These are phyloP conservation scores for Labeo rohita DNA, from an alignment of 2,113 vertebrate genomes.

Conservation along the genomic window DNA sequence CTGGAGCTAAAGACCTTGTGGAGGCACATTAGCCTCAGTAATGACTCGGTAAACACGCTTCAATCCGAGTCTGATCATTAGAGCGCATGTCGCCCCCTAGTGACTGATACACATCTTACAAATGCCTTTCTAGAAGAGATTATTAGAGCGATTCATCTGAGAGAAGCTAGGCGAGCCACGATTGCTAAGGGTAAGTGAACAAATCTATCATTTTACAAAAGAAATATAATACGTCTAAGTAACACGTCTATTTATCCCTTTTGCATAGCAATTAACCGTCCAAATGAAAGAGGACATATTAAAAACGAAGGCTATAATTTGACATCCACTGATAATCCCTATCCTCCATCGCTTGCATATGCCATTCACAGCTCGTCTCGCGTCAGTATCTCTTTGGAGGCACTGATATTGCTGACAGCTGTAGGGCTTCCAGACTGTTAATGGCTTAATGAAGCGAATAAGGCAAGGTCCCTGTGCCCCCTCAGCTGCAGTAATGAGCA, in stretches of 20 bases:
- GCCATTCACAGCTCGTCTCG: slow-evolving; percentile 7
- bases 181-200: neutral
- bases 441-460: slow-evolving; percentile 71
- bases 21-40: slow-evolving; percentile 11
- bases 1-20: neutral
- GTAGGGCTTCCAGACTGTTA: slow-evolving; percentile 66
- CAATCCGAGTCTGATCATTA: neutral
- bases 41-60: neutral
- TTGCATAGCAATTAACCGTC: neutral
- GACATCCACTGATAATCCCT: neutral
- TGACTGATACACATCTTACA: neutral
- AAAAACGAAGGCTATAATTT: neutral
- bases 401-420: slow-evolving; percentile 64
- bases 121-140: neutral
- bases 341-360: neutral
- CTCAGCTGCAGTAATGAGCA: slow-evolving; percentile 63
- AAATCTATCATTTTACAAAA: neutral
- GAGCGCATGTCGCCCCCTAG: slow-evolving; percentile 47
- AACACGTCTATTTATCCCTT: neutral
- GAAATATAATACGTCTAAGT: neutral
- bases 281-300: neutral
- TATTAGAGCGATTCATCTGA: neutral
- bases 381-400: slow-evolving; percentile 49
- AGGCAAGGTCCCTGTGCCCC: slow-evolving; percentile 63
- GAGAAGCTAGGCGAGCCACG: neutral